phyloP scores from a whole-genome alignment of 2,113 vertebrate genomes.

The Microtus ochrogaster region DNA sequence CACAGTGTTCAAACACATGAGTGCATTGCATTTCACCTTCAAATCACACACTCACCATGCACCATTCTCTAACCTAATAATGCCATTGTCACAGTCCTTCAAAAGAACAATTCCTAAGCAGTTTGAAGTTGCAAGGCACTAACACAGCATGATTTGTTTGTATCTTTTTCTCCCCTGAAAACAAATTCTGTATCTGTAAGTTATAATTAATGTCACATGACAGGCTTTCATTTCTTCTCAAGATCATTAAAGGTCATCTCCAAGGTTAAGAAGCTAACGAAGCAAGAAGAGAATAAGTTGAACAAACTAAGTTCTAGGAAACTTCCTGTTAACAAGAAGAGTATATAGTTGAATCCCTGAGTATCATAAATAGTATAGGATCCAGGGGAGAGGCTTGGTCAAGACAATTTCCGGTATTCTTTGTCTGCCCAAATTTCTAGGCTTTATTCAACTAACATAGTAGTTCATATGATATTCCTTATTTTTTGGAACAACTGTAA shows the following conservation, averaged over 20 bases:
- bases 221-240: slow-evolving; percentile 1
- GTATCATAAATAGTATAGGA: neutral
- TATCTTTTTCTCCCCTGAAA: neutral
- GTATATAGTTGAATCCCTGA: neutral
- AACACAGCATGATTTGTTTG: neutral
- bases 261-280: neutral
- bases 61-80: neutral
- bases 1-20: neutral
- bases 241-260: neutral
- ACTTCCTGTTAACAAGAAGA: neutral
- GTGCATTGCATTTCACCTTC: neutral
- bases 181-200: neutral
- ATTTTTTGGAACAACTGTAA: neutral
- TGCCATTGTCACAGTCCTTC: neutral
- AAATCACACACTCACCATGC: neutral
- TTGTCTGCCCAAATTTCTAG: neutral
- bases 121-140: neutral
- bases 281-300: neutral
- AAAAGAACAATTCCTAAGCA: neutral
- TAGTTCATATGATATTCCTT: neutral
- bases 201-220: neutral
- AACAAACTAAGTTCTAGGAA: neutral
- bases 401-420: neutral
- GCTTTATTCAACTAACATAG: neutral
- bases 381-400: neutral